phyloP scores from a whole-genome alignment of 2,888 invertebrate species.

The Ophraella communa region DNA sequence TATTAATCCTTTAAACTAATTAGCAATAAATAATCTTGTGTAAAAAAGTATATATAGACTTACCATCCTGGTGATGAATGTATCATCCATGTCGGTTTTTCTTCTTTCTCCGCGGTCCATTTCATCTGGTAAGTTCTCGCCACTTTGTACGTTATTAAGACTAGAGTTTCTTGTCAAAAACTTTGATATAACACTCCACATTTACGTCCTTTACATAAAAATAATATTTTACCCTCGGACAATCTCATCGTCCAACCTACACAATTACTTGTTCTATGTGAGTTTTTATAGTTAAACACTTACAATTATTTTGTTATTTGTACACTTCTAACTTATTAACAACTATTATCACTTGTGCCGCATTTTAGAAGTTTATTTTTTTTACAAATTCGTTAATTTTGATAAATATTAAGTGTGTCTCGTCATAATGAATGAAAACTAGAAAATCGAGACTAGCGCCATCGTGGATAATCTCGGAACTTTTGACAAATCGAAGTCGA shows the following conservation, averaged over 20 bases:
- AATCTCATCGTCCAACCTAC: slow-evolving; percentile 60
- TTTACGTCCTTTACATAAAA: slow-evolving; percentile 54
- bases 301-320: slow-evolving; percentile 12
- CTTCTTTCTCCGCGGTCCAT: slow-evolving; percentile 57
- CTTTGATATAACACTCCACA: slow-evolving; percentile 60
- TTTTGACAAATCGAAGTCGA: slow-evolving; percentile 31
- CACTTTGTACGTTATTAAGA: slow-evolving; percentile 49
- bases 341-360: slow-evolving; percentile 44
- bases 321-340: slow-evolving; percentile 40
- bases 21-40: neutral
- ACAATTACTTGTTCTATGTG: slow-evolving; percentile 34
- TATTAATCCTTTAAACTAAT: neutral
- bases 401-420: slow-evolving; percentile 52
- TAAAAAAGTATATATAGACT: slow-evolving; percentile 39
- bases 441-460: slow-evolving; percentile 44
- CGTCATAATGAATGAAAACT: slow-evolving; percentile 54
- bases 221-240: slow-evolving; percentile 50
- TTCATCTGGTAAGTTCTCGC: slow-evolving; percentile 45
- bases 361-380: slow-evolving; percentile 35
- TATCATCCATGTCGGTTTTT: slow-evolving; percentile 70
- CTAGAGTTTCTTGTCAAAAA: slow-evolving; percentile 57
- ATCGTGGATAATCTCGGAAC: slow-evolving; percentile 39
- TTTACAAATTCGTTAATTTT: slow-evolving; percentile 44
- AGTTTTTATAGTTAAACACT: slow-evolving; percentile 13
- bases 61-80: slow-evolving; percentile 72